Conservation (phyloP, 2,113 vertebrate species). For the Heteronetta atricapilla region DNA sequence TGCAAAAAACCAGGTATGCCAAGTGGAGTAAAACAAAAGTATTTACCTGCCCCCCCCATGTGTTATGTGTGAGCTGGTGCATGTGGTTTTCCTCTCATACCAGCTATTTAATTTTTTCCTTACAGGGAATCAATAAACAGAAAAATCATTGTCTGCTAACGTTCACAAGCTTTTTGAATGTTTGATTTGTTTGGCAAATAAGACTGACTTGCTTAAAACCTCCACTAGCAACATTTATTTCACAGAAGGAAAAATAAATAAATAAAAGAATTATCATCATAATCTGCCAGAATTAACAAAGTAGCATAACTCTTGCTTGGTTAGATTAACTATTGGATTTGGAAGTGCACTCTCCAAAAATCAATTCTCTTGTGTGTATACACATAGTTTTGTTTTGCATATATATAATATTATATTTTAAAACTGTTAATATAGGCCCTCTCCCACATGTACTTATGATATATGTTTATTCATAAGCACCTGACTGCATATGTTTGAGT, state of each 20-base stretch:
- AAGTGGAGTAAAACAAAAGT: neutral
- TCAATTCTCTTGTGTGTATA: neutral
- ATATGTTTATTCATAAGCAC: conserved; percentile 11
- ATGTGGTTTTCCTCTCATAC: neutral
- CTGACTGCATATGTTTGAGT: neutral
- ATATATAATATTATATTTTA: neutral
- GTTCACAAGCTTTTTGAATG: neutral
- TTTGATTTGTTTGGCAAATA: conserved; percentile 8
- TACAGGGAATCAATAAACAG: neutral
- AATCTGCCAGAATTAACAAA: conserved; percentile 38
- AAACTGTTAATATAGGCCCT: neutral
- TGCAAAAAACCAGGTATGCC: neutral
- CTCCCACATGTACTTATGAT: neutral
- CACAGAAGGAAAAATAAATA: neutral
- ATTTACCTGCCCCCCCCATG: accelerated
- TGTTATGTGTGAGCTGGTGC: neutral
- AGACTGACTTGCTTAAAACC: neutral
- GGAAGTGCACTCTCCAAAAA: neutral
- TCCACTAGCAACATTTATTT: neutral
- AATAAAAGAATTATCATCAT: neutral
- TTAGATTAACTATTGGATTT: neutral
- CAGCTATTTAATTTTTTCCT: neutral
- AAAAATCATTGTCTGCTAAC: neutral
- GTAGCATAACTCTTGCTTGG: neutral
- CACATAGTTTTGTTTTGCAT: neutral